Evolutionary conservation across 2,888 invertebrate genomes (phyloP), one percentile per base, ranked within the genome.

Genomic region (Epistrophe grossulariae): DNA sequence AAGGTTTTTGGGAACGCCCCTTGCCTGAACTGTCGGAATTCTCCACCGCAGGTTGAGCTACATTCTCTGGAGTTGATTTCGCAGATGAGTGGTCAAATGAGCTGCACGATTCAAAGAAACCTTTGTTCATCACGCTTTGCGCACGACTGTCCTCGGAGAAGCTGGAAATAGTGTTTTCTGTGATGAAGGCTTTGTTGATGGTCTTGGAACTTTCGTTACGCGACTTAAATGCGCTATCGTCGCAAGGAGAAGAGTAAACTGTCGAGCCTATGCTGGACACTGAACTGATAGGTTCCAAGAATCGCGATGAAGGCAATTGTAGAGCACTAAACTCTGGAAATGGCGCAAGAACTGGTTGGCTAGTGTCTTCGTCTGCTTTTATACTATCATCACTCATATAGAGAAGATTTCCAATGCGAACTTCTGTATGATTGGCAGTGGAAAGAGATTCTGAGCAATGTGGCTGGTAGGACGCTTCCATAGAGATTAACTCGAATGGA

Each of bases 11-110:
- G 0, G 89, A 73, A 0, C 82, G 78, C 2, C 35, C 52, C 13
- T 78, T 98, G 50, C 97, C 97, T 4, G 94, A 95, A 87, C 92
- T 97, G 50, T 88, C 77, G 8, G 89, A 89, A 24, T 88, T 89
- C 1, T 81, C 88, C 1, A 81, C 70, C 11, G 40, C 77, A 24
- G 55, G 15, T 17, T 78, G 79, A 0, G 68, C 73, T 31, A 73
- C 84, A 6, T 80, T 83, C n/a, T 90, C 89, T 2, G 88, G 48
- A 0, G 82, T 88, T 4, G 88, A 88, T 48, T 84, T 66, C 0
- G 68, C 77, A 15, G 84, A 45, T 1, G 81, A 81, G 11, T 78
- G 81, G 7, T 85, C 84, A 40, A 85, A 78, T 6, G 84, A 85
- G 28, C 81, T 85, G 24, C 48, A 78, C 1, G 84, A 85, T 2